A percentile compares a stretch with the other conserved stretches of the same genome.
Conservation (phyloP, 2,888 invertebrate species). For the Pristionchus maxplancki region DNA sequence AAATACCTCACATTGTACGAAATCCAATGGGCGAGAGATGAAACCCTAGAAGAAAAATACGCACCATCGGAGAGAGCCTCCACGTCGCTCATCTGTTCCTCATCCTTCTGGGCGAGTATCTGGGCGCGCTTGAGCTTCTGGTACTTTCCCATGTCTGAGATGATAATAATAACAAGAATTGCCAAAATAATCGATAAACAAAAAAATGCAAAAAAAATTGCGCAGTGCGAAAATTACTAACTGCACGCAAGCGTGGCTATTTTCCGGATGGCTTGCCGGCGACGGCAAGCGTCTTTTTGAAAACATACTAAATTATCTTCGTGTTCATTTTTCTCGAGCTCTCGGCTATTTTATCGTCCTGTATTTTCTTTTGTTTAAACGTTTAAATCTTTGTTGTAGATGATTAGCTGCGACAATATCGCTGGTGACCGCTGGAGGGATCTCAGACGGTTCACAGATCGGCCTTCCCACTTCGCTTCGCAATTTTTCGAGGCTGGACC, state of each 20-base stretch:
- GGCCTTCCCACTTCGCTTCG: slow-evolving; percentile 66
- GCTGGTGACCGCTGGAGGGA: slow-evolving; percentile 70
- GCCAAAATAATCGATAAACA: neutral
- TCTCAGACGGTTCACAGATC: slow-evolving; percentile 72
- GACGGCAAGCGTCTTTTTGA: neutral
- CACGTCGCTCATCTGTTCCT: slow-evolving; percentile 40
- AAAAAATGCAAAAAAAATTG: neutral
- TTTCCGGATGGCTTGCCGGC: neutral
- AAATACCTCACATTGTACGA: neutral
- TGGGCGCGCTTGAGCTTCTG: slow-evolving; percentile 59
- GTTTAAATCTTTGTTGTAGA: slow-evolving; percentile 7
- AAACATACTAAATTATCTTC: neutral
- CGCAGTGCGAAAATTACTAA: neutral
- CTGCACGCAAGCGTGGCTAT: neutral
- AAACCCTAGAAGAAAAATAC: neutral
- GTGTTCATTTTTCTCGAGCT: neutral
- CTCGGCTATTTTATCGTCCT: too few relatives aligned
- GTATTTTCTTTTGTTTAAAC: neutral
- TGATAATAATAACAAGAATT: neutral
- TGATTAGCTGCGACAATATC: slow-evolving; percentile 64
- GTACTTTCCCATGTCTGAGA: slow-evolving; percentile 61
- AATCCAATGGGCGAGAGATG: neutral
- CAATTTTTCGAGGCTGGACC: slow-evolving; percentile 66
- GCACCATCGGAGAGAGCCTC: slow-evolving; percentile 23
- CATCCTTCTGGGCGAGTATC: slow-evolving; percentile 53